Conservation (phyloP, 2,888 invertebrate genomes). For the Noctua janthe region DNA sequence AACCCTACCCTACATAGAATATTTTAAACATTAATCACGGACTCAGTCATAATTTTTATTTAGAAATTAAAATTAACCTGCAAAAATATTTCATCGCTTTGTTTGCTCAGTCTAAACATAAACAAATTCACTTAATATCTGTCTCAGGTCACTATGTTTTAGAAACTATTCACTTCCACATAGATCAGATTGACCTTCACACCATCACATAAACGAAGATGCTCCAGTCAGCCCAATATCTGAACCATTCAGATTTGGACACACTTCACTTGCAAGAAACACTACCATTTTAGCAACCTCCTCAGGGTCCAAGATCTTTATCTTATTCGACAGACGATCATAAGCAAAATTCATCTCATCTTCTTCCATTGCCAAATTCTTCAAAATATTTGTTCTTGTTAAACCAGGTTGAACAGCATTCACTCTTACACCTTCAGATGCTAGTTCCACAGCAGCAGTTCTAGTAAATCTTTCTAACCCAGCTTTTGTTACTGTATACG, state of each 20-base stretch:
- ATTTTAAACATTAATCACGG: background rate
- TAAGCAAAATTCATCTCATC: slow-evolving; percentile 68
- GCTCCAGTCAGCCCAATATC: slow-evolving; percentile 71
- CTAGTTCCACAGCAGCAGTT: slow-evolving; percentile 74
- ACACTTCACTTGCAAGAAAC: slow-evolving; percentile 76
- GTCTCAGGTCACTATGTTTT: background rate
- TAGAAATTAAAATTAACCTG: background rate
- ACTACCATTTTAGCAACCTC: slow-evolving; percentile 78
- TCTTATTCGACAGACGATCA: slow-evolving; percentile 60
- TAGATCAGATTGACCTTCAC: background rate
- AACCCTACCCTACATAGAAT: background rate
- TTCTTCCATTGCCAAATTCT: slow-evolving; percentile 69
- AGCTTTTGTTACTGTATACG: slow-evolving; percentile 71
- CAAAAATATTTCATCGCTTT: background rate
- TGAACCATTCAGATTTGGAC: slow-evolving; percentile 76
- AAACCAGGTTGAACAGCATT: slow-evolving; percentile 75
- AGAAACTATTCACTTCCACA: background rate
- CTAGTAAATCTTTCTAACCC: slow-evolving; percentile 75
- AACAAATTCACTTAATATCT: background rate
- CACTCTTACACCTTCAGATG: slow-evolving; percentile 72
- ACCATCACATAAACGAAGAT: slow-evolving; percentile 56
- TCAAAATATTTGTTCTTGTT: slow-evolving; percentile 72
- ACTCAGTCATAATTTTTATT: background rate
- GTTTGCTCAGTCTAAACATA: background rate
- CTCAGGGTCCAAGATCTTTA: slow-evolving; percentile 73